These are phyloP conservation scores for Uria lomvia DNA, from an alignment of 2,113 vertebrate genomes.

Conservation along the genomic window DNA sequence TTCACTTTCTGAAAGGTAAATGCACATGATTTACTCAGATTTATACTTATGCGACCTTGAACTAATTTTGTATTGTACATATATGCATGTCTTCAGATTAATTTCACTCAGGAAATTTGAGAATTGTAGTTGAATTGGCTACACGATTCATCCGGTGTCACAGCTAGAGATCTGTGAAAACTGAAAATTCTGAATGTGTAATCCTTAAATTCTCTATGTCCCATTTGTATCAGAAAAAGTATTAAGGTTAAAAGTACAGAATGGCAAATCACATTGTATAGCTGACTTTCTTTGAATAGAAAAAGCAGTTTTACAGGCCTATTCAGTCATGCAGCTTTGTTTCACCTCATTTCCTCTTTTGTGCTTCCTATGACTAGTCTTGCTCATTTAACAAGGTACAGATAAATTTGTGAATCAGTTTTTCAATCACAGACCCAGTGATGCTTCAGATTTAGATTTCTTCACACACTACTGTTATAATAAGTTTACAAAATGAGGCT, in stretches of 20 bases:
- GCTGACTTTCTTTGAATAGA: not conserved
- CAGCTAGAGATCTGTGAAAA: not conserved
- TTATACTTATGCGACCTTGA: not conserved
- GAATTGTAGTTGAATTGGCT: not conserved
- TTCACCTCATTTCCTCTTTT: not conserved
- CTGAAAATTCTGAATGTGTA: not conserved
- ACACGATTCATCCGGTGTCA: not conserved
- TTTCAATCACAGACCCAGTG: not conserved
- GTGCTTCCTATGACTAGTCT: not conserved
- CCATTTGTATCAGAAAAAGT: not conserved
- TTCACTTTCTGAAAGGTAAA: not conserved
- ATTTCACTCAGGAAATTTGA: not conserved
- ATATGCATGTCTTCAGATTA: not conserved
- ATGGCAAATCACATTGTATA: not conserved
- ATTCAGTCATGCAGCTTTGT: not conserved
- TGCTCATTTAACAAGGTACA: constrained; percentile 6
- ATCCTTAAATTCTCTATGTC: not conserved
- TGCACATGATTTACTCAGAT: not conserved
- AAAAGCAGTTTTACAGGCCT: not conserved
- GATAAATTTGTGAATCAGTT: not conserved
- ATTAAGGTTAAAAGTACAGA: not conserved
- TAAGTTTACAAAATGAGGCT: constrained; percentile 37
- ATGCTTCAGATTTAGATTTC: constrained; percentile 39
- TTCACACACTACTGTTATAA: not conserved
- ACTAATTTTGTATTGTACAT: not conserved